A percentile compares a stretch with the other conserved stretches of the same genome.
Evolutionary conservation across 2,113 vertebrate genomes (phyloP).

Genomic region (Tor tambroides): DNA sequence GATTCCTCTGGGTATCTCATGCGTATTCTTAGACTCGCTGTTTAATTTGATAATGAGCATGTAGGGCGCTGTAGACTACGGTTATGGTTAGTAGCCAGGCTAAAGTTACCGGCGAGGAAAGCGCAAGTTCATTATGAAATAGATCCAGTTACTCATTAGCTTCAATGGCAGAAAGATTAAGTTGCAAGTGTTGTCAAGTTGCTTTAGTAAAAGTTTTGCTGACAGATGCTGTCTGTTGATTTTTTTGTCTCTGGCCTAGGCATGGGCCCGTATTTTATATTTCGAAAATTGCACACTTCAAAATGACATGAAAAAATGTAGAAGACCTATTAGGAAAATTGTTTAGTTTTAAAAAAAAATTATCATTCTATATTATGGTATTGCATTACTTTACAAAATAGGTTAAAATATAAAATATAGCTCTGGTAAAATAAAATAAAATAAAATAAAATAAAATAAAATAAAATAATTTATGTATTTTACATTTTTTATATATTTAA

Average conservation of each 20-base stretch:
- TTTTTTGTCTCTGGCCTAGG: neutral
- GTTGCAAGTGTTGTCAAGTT: constrained; percentile 65
- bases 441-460: no score
- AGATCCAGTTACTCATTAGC: constrained; percentile 71
- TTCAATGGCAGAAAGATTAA: constrained; percentile 65
- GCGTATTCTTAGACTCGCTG: constrained; percentile 60
- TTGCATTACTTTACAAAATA: neutral
- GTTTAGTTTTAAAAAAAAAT: neutral
- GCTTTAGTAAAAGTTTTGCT: constrained; percentile 53
- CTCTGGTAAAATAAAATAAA: no score
- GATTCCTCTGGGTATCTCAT: constrained; percentile 29
- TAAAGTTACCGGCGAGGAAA: constrained; percentile 70
- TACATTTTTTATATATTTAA: no score
- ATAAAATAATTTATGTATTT: no score
- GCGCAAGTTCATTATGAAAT: constrained; percentile 69
- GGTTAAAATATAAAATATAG: neutral
- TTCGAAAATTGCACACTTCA: neutral
- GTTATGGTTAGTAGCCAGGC: constrained; percentile 66
- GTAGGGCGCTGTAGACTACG: constrained; percentile 64
- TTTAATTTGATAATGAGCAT: constrained; percentile 76
- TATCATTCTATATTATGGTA: neutral
- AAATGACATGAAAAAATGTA: neutral
- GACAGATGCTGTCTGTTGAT: constrained; percentile 62
- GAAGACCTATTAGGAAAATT: neutral
- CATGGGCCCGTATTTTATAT: neutral